Conservation (phyloP, 2,888 invertebrate species). For the Himalopsyche tibetana region DNA sequence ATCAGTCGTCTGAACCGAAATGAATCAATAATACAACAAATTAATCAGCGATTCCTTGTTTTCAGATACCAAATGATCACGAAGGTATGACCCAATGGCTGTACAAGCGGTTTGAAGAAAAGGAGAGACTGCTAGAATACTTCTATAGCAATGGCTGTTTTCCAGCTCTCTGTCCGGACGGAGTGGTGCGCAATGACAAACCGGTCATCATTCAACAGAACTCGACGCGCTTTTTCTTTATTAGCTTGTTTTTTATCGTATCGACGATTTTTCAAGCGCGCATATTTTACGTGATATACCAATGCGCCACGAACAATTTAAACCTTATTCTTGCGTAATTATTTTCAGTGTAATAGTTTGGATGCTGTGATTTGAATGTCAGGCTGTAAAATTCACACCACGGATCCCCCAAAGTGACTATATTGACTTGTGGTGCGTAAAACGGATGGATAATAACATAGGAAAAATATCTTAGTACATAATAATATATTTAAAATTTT, state of each 20-base stretch:
- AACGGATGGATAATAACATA: conserved; percentile 37
- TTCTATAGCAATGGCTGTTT: conserved; percentile 89
- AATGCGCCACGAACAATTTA: conserved; percentile 66
- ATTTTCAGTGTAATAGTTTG: background rate
- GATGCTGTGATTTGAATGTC: background rate
- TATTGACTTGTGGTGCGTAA: conserved; percentile 40
- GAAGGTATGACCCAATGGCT: conserved; percentile 91
- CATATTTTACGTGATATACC: conserved; percentile 75
- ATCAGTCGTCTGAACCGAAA: too few species aligned
- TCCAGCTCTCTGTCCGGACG: conserved; percentile 73
- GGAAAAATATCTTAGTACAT: conserved; percentile 37
- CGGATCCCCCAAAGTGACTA: conserved; percentile 21
- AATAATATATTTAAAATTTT: conserved; percentile 29
- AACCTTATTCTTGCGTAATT: conserved; percentile 41
- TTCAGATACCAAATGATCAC: conserved; percentile 85
- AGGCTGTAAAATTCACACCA: conserved; percentile 1
- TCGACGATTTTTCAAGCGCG: conserved; percentile 86
- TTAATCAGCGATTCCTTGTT: background rate
- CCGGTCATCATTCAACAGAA: conserved; percentile 84
- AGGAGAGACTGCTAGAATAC: conserved; percentile 89
- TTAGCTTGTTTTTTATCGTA: conserved; percentile 87
- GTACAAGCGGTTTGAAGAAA: conserved; percentile 91
- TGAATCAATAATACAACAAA: too few species aligned
- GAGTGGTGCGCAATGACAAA: conserved; percentile 67
- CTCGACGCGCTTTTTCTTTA: conserved; percentile 83